These are phyloP conservation scores for Asobara japonica DNA, from an alignment of 1,140 invertebrate genomes.

Conservation along the genomic window DNA sequence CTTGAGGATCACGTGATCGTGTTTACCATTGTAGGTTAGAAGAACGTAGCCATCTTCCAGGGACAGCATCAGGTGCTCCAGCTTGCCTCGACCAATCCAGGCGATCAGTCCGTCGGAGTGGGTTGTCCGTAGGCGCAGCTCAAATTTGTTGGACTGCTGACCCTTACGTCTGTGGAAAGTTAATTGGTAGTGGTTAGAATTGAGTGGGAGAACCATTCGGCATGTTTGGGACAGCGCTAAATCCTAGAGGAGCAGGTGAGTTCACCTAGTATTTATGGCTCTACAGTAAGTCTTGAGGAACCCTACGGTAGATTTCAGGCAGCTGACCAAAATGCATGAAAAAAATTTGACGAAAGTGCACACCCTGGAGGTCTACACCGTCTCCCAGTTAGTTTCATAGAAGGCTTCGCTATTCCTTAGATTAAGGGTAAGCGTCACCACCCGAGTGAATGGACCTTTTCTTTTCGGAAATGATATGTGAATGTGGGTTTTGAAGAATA, in stretches of 20 bases:
- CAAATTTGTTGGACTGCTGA: conserved; percentile 73
- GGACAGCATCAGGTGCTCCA: conserved; percentile 58
- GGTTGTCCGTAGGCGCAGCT: conserved; percentile 71
- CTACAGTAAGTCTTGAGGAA: no score
- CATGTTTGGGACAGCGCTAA: background rate
- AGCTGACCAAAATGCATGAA: no score
- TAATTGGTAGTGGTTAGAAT: background rate
- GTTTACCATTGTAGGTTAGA: conserved; percentile 64
- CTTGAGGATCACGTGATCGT: conserved; percentile 63
- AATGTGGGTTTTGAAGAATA: no score
- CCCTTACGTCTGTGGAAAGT: conserved; percentile 60
- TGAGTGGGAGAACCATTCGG: background rate
- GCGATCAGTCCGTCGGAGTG: conserved; percentile 71
- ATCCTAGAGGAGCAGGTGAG: background rate
- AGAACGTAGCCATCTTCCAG: conserved; percentile 70
- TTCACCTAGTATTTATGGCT: no score
- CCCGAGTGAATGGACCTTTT: no score
- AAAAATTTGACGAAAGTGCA: no score
- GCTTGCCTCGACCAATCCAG: conserved; percentile 71
- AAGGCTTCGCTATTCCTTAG: no score
- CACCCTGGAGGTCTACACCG: no score
- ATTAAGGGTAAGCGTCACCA: no score
- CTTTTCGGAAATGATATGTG: no score
- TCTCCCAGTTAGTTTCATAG: no score
- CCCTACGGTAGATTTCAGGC: no score